A percentile compares a stretch with the other conserved stretches of the same genome.
Evolutionary conservation across 2,113 vertebrate genomes (phyloP).

Genomic region (Protomyctophum bolini): DNA sequence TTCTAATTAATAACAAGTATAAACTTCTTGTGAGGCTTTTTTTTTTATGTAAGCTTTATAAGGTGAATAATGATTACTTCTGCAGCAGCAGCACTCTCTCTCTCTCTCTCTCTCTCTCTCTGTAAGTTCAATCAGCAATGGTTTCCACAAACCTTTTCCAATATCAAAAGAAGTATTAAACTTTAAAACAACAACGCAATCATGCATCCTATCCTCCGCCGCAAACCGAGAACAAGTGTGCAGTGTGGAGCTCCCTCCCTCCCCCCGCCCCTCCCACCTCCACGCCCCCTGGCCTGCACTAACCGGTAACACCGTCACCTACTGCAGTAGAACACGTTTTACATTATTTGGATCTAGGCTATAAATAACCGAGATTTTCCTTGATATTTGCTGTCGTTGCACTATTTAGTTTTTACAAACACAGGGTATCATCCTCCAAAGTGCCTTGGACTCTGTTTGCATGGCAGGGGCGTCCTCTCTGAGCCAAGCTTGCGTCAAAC

Average conservation of each 20-base stretch:
- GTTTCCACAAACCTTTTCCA: slow-evolving; percentile 23
- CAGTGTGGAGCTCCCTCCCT: slow-evolving; percentile 21
- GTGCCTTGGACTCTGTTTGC: no score
- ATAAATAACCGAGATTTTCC: no score
- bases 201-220: slow-evolving; percentile 41
- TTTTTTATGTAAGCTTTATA: slow-evolving; percentile 44
- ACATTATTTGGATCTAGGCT: no score
- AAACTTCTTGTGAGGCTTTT: slow-evolving; percentile 48
- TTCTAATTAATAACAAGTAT: slow-evolving; percentile 62
- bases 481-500: no score
- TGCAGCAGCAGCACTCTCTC: slow-evolving; percentile 2
- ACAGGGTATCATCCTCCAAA: no score
- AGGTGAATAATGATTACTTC: slow-evolving; percentile 51
- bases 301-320: slow-evolving; percentile 44
- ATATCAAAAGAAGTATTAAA: slow-evolving; percentile 6
- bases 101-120: neutral
- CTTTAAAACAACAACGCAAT: slow-evolving; percentile 20
- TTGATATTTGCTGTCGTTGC: no score
- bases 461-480: no score
- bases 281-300: slow-evolving; percentile 2
- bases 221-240: slow-evolving; percentile 40
- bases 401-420: no score
- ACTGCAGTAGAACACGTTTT: neutral
- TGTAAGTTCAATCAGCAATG: slow-evolving; percentile 36
- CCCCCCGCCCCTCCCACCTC: slow-evolving; percentile 7